These are phyloP conservation scores for Nasonia longicornis DNA, from an alignment of 1,140 invertebrate species.

Conservation along the genomic window DNA sequence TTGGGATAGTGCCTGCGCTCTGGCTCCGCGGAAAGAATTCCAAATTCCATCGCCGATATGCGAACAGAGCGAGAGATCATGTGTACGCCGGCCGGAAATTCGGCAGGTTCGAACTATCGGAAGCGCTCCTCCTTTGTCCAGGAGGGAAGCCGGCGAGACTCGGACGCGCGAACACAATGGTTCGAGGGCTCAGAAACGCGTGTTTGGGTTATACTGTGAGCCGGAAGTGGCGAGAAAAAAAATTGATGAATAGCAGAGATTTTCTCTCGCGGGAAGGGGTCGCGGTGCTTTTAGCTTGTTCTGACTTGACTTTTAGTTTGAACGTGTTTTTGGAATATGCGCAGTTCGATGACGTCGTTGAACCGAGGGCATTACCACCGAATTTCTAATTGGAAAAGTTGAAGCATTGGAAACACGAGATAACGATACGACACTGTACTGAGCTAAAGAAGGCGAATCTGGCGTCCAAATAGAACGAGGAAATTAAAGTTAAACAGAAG, in stretches of 20 bases:
- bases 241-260: neutral
- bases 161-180: neutral
- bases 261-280: neutral
- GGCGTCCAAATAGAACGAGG: constrained; percentile 27
- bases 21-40: neutral
- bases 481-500: constrained; percentile 41
- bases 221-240: neutral
- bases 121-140: neutral
- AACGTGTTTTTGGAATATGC: too few relatives aligned
- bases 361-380: neutral
- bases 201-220: neutral
- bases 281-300: too few relatives aligned
- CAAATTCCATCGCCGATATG: neutral
- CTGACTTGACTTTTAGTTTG: too few relatives aligned
- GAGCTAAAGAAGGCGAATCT: neutral
- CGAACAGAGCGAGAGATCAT: neutral
- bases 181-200: neutral
- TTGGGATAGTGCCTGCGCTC: neutral
- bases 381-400: constrained; percentile 2
- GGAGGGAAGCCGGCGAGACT: neutral
- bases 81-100: neutral
- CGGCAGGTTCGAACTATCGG: neutral
- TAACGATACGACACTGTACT: neutral
- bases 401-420: neutral
- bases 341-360: neutral